These are phyloP conservation scores for Meleagris gallopavo DNA, from an alignment of 2,113 vertebrate species.

Conservation along the genomic window DNA sequence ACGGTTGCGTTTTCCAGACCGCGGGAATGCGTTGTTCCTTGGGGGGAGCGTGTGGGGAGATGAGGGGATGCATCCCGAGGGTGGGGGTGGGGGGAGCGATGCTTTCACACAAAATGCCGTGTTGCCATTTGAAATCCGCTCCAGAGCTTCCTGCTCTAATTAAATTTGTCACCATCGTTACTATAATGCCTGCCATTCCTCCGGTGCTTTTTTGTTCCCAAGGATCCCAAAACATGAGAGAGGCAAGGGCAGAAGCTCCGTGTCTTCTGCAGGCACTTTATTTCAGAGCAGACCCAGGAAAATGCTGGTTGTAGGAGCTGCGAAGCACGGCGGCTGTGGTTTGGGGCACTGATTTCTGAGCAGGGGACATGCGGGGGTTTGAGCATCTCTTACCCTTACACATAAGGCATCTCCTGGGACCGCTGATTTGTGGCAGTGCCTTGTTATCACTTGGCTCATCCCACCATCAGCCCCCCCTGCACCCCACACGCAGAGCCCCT, in stretches of 20 bases:
- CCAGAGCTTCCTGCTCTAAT: constrained; percentile 73
- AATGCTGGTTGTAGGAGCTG: neutral
- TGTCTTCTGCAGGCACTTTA: neutral
- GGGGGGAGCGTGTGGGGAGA: constrained; percentile 48
- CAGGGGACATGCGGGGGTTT: neutral
- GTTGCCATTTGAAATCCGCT: constrained; percentile 71
- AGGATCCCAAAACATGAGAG: constrained; percentile 48
- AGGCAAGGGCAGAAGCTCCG: neutral
- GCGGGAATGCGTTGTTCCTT: constrained; percentile 43
- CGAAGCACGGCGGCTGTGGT: accelerated
- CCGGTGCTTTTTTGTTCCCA: constrained; percentile 59
- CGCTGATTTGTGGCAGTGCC: neutral
- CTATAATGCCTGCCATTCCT: constrained; percentile 71
- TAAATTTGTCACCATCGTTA: constrained; percentile 74
- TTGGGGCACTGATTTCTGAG: neutral
- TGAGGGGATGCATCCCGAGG: constrained; percentile 35
- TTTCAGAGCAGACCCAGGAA: neutral
- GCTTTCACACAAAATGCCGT: constrained; percentile 63
- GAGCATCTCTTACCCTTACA: neutral
- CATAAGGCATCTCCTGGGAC: neutral
- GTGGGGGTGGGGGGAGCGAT: neutral
- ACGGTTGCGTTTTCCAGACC: constrained; percentile 58
- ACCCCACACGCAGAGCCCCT: accelerated
- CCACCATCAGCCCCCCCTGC: accelerated
- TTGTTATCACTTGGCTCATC: neutral